Base-by-base conservation (phyloP, 2,113 vertebrate species). In the Clupea harengus region DNA sequence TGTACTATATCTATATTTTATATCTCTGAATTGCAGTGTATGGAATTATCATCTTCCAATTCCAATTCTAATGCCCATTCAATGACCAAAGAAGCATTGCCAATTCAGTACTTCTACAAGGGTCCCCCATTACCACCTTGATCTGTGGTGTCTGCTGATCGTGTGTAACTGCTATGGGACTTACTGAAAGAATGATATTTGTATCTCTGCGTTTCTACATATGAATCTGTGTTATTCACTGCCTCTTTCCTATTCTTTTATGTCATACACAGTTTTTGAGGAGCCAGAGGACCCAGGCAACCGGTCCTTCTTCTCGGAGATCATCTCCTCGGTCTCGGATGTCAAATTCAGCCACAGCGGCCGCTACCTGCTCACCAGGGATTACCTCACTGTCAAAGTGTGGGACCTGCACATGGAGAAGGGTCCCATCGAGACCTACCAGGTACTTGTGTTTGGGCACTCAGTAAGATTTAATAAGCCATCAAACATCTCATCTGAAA, bases 351-450 rank as follows among this genome's bases (percentile, higher is more conserved):
- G 95, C 90, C 95, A 95, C 89, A 95, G 90, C 17, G 95, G 95
- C 83, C 94, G 95, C n/a, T 95, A 95, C 91, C 88, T 95, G 89
- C 93, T 95, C 86, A 95, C 95, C 86, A 93, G 95, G 90, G 95
- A 95, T 90, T 95, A 95, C 91, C 94, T 95, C 89, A 95, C 94
- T 67, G 92, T 93, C 81, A 95, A 95, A 92, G 95, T 95, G 90
- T 95, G 95, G 95, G 95, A 95, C 89, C 85, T 95, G 32, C 89
- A 95, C 88, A 95, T 95, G 95, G 95, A 95, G 86, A 95, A 95
- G 84, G 95, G 94, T 87, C 95, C 95, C 0, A 93, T 95, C 81
- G 94, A 95, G 86, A 95, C 94, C 0, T 95, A 94, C 89, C 95
- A 95, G 93, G 95, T 95, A 60, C 10, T 10, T 72, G 25, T 28